A percentile compares a stretch with the other conserved stretches of the same genome.
These are phyloP conservation scores for Scomber scombrus DNA, from an alignment of 2,113 vertebrate genomes.

Conservation along the genomic window DNA sequence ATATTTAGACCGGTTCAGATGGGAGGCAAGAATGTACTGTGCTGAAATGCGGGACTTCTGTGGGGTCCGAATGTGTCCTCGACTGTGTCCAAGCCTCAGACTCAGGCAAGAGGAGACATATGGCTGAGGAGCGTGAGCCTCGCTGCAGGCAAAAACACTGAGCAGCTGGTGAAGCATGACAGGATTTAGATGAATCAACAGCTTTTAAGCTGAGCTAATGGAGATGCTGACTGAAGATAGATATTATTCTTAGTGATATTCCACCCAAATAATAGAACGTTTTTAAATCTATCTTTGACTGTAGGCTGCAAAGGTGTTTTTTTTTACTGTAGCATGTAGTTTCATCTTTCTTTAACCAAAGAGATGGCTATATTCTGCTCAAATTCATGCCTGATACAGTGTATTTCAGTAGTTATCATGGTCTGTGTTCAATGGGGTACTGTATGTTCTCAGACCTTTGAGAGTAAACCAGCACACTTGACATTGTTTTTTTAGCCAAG, in stretches of 20 bases:
- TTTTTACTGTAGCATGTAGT: not conserved
- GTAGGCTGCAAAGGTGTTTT: not conserved
- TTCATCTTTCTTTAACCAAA: not conserved
- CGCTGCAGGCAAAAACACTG: conserved; percentile 14
- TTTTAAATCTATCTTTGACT: not conserved
- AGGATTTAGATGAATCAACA: conserved; percentile 35
- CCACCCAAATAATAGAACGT: not conserved
- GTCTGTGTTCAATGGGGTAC: too few species aligned
- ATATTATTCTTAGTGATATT: not conserved
- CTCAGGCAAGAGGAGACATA: conserved; percentile 32
- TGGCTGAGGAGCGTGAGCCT: conserved; percentile 43
- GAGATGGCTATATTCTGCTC: not conserved
- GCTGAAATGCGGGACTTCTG: not conserved
- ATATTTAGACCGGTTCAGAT: conserved; percentile 36
- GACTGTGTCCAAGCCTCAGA: conserved; percentile 22
- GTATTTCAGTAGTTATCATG: not conserved
- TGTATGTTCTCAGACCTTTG: too few species aligned
- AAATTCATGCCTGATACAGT: not conserved
- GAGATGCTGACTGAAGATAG: not conserved
- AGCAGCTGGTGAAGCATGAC: conserved; percentile 47
- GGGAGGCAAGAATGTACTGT: not conserved
- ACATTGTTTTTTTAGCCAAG: not conserved
- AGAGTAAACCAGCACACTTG: too few species aligned
- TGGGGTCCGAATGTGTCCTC: not conserved
- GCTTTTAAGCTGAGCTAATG: conserved; percentile 29